Percentiles rank a stretch among this genome's conserved stretches.
phyloP scores from a whole-genome alignment of 2,888 invertebrate species.

The Nomada lathburiana region DNA sequence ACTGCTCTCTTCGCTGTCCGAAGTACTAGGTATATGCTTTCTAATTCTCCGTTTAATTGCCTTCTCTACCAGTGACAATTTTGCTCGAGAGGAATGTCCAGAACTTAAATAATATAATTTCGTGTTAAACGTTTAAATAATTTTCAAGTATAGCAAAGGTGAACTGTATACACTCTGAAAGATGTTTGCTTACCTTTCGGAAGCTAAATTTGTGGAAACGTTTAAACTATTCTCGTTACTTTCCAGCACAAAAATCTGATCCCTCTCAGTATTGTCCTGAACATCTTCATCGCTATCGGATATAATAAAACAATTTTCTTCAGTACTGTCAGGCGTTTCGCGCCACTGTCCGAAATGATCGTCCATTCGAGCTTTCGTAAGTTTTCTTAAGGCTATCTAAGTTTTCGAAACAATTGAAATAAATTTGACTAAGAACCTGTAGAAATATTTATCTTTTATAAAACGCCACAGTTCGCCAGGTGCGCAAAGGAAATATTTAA shows the following conservation, averaged over 20 bases:
- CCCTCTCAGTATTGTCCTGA: not conserved
- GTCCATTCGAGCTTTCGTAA: constrained; percentile 31
- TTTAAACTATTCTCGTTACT: constrained; percentile 30
- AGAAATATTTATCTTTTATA: not conserved
- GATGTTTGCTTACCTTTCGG: constrained; percentile 27
- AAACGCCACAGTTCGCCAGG: not conserved
- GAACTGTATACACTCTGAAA: not conserved
- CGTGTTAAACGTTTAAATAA: not conserved
- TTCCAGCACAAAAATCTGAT: constrained; percentile 33
- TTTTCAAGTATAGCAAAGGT: not conserved
- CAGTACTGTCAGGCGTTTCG: constrained; percentile 7
- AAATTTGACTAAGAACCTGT: too few relatives aligned
- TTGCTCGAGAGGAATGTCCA: not conserved
- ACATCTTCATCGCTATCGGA: constrained; percentile 65
- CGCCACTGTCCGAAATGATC: constrained; percentile 35
- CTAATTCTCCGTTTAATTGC: constrained; percentile 14
- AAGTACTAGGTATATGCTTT: not conserved
- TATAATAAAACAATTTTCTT: constrained; percentile 45
- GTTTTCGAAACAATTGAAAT: not conserved
- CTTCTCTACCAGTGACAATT: not conserved
- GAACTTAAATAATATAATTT: not conserved
- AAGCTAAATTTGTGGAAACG: not conserved
- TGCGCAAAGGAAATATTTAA: not conserved
- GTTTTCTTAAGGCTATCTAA: not conserved
- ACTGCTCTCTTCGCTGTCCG: not conserved